Evolutionary conservation across 92 coral and sea anemone species (phyloP).

Genomic region (Bergia puertoricense): DNA sequence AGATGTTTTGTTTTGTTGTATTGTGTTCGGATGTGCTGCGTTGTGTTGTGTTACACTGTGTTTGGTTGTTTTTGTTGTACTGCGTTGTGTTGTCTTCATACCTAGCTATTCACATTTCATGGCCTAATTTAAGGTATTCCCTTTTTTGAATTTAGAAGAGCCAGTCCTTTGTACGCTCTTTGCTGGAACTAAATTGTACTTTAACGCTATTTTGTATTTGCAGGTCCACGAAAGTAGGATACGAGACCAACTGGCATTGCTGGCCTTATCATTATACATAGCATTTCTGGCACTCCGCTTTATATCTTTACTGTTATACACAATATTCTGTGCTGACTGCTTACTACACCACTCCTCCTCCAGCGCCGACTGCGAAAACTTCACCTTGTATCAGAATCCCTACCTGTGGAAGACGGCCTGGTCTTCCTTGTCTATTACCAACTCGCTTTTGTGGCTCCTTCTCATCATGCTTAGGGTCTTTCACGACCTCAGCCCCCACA

Average conservation of each 20-base stretch:
- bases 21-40: too few species aligned
- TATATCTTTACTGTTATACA: constrained; percentile 31
- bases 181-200: too few species aligned
- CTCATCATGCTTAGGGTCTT: not conserved
- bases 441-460: not conserved
- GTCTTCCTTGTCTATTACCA: constrained; percentile 4
- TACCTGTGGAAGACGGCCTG: constrained; percentile 25
- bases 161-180: too few species aligned
- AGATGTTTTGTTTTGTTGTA: too few species aligned
- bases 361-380: constrained; percentile 33
- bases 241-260: not conserved
- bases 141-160: not conserved
- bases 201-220: not conserved
- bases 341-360: constrained; percentile 9
- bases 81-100: not conserved
- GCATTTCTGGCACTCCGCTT: constrained; percentile 16
- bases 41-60: too few species aligned
- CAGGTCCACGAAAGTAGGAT: not conserved
- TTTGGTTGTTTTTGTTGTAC: too few species aligned
- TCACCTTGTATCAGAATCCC: constrained; percentile 13
- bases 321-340: constrained; percentile 31
- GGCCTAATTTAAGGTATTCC: not conserved
- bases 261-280: constrained; percentile 8
- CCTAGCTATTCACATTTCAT: not conserved
- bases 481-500: not conserved